phyloP scores from a whole-genome alignment of 2,113 vertebrate species.

The Proteles cristata region DNA sequence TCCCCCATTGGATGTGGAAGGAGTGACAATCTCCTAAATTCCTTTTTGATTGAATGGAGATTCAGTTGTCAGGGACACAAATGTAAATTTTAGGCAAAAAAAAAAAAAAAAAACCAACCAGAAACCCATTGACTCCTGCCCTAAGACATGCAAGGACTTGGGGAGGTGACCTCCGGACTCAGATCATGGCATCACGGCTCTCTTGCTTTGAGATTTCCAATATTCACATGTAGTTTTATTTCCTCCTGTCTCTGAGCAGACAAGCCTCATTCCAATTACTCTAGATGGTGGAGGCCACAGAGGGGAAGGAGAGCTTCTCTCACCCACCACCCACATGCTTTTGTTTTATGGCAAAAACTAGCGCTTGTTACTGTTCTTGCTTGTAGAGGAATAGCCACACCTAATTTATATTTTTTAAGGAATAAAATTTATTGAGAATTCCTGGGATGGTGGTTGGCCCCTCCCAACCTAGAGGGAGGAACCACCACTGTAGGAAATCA shows the following conservation, averaged over 20 bases:
- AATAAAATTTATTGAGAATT: background rate
- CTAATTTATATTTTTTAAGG: background rate
- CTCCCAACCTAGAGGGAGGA: background rate
- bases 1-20: background rate
- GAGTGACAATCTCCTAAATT: background rate
- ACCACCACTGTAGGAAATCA: background rate
- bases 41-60: background rate
- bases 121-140: background rate
- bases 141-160: background rate
- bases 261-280: background rate
- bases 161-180: background rate
- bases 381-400: background rate
- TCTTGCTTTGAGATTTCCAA: background rate
- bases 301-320: background rate
- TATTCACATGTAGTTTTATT: background rate
- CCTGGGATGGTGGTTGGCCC: background rate
- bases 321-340: background rate
- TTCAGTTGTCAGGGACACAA: background rate
- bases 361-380: background rate
- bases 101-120: background rate
- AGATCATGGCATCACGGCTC: background rate
- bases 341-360: background rate
- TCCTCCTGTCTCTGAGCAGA: background rate
- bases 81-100: background rate
- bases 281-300: background rate